These are phyloP conservation scores for Aegithalos caudatus DNA, from an alignment of 2,113 vertebrate species.

Conservation along the genomic window DNA sequence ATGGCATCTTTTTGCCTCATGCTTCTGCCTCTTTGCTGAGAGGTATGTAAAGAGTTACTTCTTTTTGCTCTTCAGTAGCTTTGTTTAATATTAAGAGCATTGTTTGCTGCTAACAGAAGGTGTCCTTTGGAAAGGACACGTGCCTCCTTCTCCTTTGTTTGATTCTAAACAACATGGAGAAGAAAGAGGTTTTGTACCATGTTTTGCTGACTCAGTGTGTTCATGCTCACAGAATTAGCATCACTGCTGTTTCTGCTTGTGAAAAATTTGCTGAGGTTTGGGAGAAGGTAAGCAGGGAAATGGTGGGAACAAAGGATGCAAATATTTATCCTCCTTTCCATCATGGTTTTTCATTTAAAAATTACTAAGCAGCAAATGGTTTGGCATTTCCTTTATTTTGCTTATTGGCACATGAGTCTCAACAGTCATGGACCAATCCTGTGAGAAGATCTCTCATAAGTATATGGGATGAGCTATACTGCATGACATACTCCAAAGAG, in stretches of 20 bases:
- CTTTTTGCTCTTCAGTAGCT: neutral
- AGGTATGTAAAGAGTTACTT: neutral
- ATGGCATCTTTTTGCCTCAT: neutral
- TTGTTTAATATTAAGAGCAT: neutral
- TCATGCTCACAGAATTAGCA: fast-evolving
- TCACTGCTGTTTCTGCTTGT: neutral
- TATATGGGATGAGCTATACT: neutral
- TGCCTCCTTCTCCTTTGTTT: neutral
- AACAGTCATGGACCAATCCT: neutral
- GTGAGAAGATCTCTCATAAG: neutral
- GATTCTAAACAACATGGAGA: neutral
- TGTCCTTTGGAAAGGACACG: neutral
- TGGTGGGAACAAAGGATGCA: neutral
- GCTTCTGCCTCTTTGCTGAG: neutral
- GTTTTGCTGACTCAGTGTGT: neutral
- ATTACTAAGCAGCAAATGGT: neutral
- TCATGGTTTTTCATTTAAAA: neutral
- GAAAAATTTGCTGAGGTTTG: conserved; percentile 3
- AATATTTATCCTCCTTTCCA: neutral
- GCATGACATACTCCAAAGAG: neutral
- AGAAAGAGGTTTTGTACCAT: neutral
- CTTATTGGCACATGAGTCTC: neutral
- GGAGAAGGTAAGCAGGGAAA: neutral
- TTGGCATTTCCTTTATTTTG: neutral
- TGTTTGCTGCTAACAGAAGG: conserved; percentile 37